phyloP scores from a whole-genome alignment of 2,888 invertebrate genomes.

The Andrena bicolor region DNA sequence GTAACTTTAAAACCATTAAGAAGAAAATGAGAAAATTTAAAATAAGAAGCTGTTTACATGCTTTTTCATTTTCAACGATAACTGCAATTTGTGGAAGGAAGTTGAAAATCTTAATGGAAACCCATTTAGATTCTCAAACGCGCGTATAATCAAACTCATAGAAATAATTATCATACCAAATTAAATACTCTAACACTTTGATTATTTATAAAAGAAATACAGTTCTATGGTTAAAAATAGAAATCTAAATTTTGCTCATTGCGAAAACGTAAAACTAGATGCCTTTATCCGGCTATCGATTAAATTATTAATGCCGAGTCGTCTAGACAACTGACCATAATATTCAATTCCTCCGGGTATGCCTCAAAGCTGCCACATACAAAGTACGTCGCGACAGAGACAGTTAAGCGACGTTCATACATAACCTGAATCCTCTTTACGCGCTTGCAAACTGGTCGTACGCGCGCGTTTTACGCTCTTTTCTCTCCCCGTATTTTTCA shows the following conservation, averaged over 20 bases:
- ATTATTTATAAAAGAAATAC: too few relatives aligned
- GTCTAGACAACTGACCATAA: slow-evolving; percentile 43
- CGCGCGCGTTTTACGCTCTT: slow-evolving; percentile 67
- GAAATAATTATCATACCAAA: too few relatives aligned
- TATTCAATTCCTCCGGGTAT: slow-evolving; percentile 33
- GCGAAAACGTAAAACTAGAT: background rate
- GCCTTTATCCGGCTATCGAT: slow-evolving; percentile 6
- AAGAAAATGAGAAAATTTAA: background rate
- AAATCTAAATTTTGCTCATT: background rate
- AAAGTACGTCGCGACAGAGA: slow-evolving; percentile 16
- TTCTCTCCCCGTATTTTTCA: slow-evolving; percentile 73
- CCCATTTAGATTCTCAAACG: too few relatives aligned
- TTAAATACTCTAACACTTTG: too few relatives aligned
- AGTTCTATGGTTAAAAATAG: background rate
- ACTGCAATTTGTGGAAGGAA: too few relatives aligned
- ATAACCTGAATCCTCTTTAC: slow-evolving; percentile 69
- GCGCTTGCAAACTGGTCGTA: slow-evolving; percentile 62
- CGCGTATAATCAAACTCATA: too few relatives aligned
- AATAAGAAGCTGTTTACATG: too few relatives aligned
- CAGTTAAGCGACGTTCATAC: slow-evolving; percentile 51
- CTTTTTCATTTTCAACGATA: too few relatives aligned
- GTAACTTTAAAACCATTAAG: background rate
- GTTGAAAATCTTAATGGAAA: too few relatives aligned
- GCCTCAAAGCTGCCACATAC: slow-evolving; percentile 6
- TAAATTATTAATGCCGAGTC: slow-evolving; percentile 21